Conservation (phyloP, 2,888 invertebrate genomes). For the Lepidocyrtoides sp. region DNA sequence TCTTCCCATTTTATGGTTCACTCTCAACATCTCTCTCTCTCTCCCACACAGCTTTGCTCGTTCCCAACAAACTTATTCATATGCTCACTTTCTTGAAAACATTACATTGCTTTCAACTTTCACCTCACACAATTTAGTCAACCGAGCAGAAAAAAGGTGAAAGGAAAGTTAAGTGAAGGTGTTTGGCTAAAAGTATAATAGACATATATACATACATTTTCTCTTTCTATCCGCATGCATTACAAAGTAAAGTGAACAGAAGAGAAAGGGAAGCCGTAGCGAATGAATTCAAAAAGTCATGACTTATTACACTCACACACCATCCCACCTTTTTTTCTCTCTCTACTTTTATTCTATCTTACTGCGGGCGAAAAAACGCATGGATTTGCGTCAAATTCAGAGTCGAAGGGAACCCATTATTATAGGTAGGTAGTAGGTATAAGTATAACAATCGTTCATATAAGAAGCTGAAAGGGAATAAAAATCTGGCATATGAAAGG, state of each 20-base stretch:
- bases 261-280: neutral
- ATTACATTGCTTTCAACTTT: constrained; percentile 63
- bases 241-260: neutral
- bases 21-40: neutral
- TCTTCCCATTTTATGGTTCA: constrained; percentile 9
- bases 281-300: constrained; percentile 29
- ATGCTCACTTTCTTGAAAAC: constrained; percentile 43
- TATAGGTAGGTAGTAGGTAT: neutral
- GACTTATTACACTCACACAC: constrained; percentile 12
- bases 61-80: constrained; percentile 39
- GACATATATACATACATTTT: neutral
- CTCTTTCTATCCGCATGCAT: neutral
- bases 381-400: neutral
- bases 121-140: constrained; percentile 62
- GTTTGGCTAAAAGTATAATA: neutral
- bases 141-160: constrained; percentile 36
- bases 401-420: neutral
- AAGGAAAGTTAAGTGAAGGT: constrained; percentile 28
- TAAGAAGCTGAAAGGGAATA: neutral
- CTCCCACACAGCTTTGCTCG: neutral
- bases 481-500: neutral
- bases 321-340: neutral
- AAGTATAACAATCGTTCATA: neutral
- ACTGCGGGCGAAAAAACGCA: constrained; percentile 6
- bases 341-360: neutral